These are phyloP conservation scores for Eurypyga helias DNA, from an alignment of 2,113 vertebrate genomes.

Conservation along the genomic window DNA sequence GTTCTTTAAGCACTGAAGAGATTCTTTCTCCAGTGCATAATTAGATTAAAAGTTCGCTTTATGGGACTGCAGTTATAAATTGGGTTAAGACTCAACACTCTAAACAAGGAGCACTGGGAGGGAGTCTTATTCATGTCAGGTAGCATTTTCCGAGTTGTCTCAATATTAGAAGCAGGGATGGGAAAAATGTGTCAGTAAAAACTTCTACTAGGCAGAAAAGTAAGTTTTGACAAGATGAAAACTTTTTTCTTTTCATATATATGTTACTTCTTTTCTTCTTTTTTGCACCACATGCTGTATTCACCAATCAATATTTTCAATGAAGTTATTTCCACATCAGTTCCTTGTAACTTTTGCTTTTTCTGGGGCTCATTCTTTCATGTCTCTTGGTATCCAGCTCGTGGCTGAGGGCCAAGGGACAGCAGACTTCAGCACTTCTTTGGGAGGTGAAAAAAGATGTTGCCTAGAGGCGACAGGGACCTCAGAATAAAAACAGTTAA, in stretches of 20 bases:
- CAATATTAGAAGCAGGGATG: not conserved
- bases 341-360: not conserved
- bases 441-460: not conserved
- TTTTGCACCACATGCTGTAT: not conserved
- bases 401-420: not conserved
- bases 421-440: not conserved
- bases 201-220: not conserved
- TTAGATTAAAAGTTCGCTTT: not conserved
- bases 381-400: not conserved
- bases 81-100: not conserved
- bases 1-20: not conserved
- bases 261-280: not conserved
- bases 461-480: not conserved
- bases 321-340: not conserved
- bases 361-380: not conserved
- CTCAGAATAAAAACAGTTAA: not conserved
- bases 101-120: not conserved
- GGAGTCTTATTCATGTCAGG: not conserved
- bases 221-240: not conserved
- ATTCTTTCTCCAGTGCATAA: not conserved
- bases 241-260: not conserved
- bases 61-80: not conserved
- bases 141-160: not conserved
- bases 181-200: not conserved
- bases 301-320: not conserved